Base-by-base conservation (phyloP, 2,888 invertebrate species). In the Mythimna albipuncta region DNA sequence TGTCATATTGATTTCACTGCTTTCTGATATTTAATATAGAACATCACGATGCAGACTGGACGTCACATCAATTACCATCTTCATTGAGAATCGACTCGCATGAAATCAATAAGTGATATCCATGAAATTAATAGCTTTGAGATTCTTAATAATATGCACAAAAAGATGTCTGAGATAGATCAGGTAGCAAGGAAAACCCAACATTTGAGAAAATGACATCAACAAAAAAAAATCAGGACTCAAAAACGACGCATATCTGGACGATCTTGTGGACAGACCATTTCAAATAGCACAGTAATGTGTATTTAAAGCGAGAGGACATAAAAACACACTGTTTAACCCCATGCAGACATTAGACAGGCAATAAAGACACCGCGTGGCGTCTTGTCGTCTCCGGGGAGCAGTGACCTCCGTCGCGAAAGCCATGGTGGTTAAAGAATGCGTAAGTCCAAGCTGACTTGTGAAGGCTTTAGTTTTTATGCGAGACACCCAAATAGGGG, bases 391-490 rank as follows among this genome's bases (percentile, higher is more conserved):
- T 93, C 94, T 92, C 89, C 67, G 81, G 89, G 88, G 93, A 91
- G 86, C 93, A 92, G 84, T 93, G 93, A 94, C 92, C 94, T 87
- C 89, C 74, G 82, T 86, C 85, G 91, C 89, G 84, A 90, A 90
- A 89, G 88, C 87, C 82, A 87, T 88, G 87, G 83, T 81, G 81
- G 80, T 61, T 70, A 72, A 85, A 77, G 84, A 85, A 85, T 85
- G 87, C 77, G 82, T 78, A 77, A 69, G 75, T 64, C 85, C 74
- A 76, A 67, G 79, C 47, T 71, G 61, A 57, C 61, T 58, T 69
- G 62, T 38, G 64, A 70, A 75, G 50, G 54, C 58, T 67, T 68
- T 62, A 21, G 50, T 47, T 26, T 72, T 64, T 61, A 80, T 67
- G 64, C 50, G 54, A 65, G 41, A 19, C 52, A 65, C 44, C 64